Evolutionary conservation across 1,140 invertebrate species (phyloP), one percentile per base, ranked within the genome.

Genomic region (Psilanteris sp.): DNA sequence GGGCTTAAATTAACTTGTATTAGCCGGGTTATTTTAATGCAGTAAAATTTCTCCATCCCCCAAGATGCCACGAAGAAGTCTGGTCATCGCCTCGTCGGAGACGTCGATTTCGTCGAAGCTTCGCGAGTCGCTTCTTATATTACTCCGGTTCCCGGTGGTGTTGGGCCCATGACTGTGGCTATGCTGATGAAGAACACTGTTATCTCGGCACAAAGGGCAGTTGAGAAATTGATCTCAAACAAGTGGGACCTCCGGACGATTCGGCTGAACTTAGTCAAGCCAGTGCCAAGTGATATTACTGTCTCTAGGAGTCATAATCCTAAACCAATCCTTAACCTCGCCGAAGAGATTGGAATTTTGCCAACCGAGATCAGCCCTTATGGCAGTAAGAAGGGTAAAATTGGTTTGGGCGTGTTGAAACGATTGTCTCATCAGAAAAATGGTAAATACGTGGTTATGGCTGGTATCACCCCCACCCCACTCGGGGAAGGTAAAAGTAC

Each of bases 131-230:
- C 97, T 4, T 92, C 93, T 1, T 94, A 92, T 79, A 97, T 99
- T 52, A 99, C 98, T 14, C 98, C 98, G 1, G 98, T 99, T 10
- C 98, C 98, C 6, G 97, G 97, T 16, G 98, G 98, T 62, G 98
- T 99, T 46, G 98, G 98, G 0, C 97, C 97, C 4, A 98, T 99
- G 96, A 99, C 97, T 0, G 97, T 99, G 11, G 96, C 97, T 6
- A 99, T 99, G 97, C 89, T 99, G 4, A 96, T 99, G 92, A 93
- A 93, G 78, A 99, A 99, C 85, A 99, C 97, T 0, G 94, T 98
- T 3, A 89, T 93, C 50, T 94, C 96, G 15, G 96, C 97, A 14
- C 83, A 91, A 81, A 89, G 90, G 62, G 85, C 91, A 18, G 90
- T 90, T n/a, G 83, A 91, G 8, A 90, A 88, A 11, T 74, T 93